These are phyloP conservation scores for Hecatera dysodea DNA, from an alignment of 2,888 invertebrate genomes.

Conservation along the genomic window DNA sequence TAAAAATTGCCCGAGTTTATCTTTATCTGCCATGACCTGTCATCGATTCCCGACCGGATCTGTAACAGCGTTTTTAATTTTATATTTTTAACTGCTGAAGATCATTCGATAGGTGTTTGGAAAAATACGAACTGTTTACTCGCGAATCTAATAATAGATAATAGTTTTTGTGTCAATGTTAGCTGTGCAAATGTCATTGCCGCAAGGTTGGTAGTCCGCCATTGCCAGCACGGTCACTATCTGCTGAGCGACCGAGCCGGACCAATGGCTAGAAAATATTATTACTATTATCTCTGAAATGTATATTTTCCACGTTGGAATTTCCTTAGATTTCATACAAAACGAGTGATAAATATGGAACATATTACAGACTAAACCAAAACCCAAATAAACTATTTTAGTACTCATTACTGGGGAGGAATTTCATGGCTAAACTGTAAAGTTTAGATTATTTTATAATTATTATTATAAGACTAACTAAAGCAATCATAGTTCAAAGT, in stretches of 20 bases:
- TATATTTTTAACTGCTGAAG: not conserved
- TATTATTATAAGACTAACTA: too few species aligned
- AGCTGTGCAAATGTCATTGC: slow-evolving; percentile 55
- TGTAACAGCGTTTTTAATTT: slow-evolving; percentile 4
- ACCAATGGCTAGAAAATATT: not conserved
- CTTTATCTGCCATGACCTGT: slow-evolving; percentile 22
- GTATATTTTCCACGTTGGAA: too few species aligned
- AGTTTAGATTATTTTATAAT: too few species aligned
- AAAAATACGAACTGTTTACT: slow-evolving; percentile 40
- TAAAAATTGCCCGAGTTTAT: slow-evolving; percentile 19
- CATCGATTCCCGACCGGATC: slow-evolving; percentile 10
- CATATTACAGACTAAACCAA: too few species aligned
- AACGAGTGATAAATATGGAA: too few species aligned
- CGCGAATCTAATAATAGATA: slow-evolving; percentile 48
- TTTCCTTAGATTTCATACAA: too few species aligned
- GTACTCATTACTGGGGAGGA: too few species aligned
- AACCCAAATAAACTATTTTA: too few species aligned
- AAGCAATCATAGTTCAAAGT: too few species aligned
- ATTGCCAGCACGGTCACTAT: slow-evolving; percentile 26
- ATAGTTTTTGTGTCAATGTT: slow-evolving; percentile 58
- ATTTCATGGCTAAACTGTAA: too few species aligned
- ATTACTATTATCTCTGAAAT: not conserved
- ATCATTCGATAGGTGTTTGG: not conserved
- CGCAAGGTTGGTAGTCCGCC: slow-evolving; percentile 38
- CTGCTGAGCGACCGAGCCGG: not conserved